Evolutionary conservation across 2,113 vertebrate genomes (phyloP).

Genomic region (Telmatochromis bifrenatus): DNA sequence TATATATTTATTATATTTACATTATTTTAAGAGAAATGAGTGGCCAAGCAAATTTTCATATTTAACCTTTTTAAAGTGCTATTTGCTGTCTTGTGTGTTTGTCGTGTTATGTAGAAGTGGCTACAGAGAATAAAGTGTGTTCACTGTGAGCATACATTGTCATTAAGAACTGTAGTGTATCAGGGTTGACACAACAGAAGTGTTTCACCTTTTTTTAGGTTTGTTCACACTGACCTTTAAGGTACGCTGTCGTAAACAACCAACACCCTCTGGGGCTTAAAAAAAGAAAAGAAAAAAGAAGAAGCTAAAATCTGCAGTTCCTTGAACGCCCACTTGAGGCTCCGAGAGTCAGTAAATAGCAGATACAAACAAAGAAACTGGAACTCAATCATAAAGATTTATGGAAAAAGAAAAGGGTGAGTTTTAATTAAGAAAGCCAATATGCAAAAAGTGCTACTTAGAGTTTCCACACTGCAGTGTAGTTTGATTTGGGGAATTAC

Average conservation of each 20-base stretch:
- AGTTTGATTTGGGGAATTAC: neutral
- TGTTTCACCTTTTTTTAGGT: neutral
- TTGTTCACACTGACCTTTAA: neutral
- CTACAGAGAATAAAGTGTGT: neutral
- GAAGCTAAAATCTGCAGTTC: neutral
- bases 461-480: neutral
- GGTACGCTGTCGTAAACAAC: neutral
- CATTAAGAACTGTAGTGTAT: neutral
- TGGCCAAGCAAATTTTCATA: neutral
- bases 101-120: neutral
- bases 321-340: neutral
- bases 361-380: neutral
- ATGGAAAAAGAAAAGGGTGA: neutral
- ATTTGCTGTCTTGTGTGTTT: neutral
- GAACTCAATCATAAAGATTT: neutral
- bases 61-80: neutral
- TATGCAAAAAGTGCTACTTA: neutral
- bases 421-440: neutral
- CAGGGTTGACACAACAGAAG: neutral
- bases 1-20: neutral
- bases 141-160: neutral
- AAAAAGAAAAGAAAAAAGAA: rapidly evolving
- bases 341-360: neutral
- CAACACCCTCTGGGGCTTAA: neutral
- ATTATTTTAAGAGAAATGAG: neutral